Evolutionary conservation across 2,888 invertebrate species (phyloP), one percentile per base, ranked within the genome.

Genomic region (Barypeithes pellucidus): DNA sequence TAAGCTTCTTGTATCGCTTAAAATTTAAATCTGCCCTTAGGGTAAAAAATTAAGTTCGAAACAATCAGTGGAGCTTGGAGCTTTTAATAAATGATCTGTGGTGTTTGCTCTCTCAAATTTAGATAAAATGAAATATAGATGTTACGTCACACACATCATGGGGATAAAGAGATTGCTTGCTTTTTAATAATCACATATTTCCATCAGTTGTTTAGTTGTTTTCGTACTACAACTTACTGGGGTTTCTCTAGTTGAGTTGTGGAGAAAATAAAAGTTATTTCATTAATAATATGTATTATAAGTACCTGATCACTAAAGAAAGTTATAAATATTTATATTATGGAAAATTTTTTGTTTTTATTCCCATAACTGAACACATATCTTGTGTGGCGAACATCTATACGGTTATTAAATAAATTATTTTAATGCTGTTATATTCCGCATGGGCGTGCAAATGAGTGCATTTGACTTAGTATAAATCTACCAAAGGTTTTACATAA

Each of bases 401-500:
- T 59, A 41, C 41, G 22, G 7, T 9, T 12, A 39, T 18, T 39
- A 14, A 43, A 60, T 1, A 43, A 39, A 52, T 3, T 18, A 60
- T 20, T 12, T 14, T 47, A 52, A 14, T 52, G n/a, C n/a, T 52
- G 14, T 22, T 52, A 47, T 47, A 47, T 20, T 14, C 39, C 73
- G 81, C 81, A 82, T 83, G 82, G 80, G 77, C 81, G 81, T 81
- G 78, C 80, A 81, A 82, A 78, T 81, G 81, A 78, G 76, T 63
- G 76, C 77, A 78, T 81, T 81, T 82, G 84, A 84, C 84, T 82
- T 78, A 82, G 84, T 84, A 84, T 83, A 81, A 83, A 83, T 81
- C 72, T 65, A 68, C 72, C 75, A 18, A 22, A 9, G 59, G 22
- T n/a, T 60, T 52, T 50, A 41, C 14, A 14, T 9, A 75, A 72